Conservation (phyloP, 2,113 vertebrate genomes). For the Ranitomeya variabilis region DNA sequence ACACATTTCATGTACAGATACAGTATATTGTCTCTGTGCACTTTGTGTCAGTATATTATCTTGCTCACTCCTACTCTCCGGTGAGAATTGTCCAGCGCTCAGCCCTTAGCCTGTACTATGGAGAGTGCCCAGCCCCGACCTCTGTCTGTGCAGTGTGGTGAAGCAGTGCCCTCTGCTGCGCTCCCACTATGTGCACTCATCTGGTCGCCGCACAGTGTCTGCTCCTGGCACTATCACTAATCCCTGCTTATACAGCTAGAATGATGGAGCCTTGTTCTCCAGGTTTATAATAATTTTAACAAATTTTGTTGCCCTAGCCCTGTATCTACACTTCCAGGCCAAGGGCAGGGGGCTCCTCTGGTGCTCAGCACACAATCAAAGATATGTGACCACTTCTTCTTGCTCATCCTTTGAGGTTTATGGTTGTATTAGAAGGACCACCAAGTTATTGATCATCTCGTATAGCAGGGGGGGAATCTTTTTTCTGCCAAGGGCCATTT, state of each 20-base stretch:
- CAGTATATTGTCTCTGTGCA: too few relatives aligned
- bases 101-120: not conserved
- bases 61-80: not conserved
- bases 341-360: not conserved
- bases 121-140: too few relatives aligned
- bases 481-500: too few relatives aligned
- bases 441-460: too few relatives aligned
- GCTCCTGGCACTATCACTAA: not conserved
- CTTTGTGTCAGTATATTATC: not conserved
- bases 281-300: not conserved
- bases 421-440: too few relatives aligned
- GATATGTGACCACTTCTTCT: too few relatives aligned
- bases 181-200: not conserved
- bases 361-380: not conserved
- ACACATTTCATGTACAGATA: too few relatives aligned
- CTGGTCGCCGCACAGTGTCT: not conserved
- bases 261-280: not conserved
- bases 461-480: too few relatives aligned
- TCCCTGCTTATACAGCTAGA: not conserved
- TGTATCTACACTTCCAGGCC: not conserved
- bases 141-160: not conserved
- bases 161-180: constrained; percentile 32
- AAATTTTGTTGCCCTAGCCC: not conserved
- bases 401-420: too few relatives aligned
- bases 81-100: too few relatives aligned